A percentile compares a stretch with the other conserved stretches of the same genome.
Conservation (phyloP, 2,888 invertebrate species). For the Trimorus sp. region DNA sequence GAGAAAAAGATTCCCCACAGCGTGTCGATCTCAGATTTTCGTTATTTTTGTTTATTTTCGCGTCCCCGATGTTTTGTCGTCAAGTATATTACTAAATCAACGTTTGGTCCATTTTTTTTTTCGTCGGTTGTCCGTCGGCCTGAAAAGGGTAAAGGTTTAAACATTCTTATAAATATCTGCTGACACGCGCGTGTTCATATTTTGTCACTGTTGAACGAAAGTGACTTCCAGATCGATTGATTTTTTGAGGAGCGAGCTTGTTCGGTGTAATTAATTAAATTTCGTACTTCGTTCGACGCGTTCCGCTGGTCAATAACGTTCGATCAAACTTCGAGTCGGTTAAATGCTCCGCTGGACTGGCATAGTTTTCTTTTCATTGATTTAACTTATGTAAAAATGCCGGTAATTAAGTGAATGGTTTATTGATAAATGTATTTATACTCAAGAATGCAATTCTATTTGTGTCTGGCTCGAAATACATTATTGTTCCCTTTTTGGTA, state of each 20-base stretch:
- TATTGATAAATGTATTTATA: slow-evolving; percentile 35
- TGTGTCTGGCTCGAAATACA: too few relatives aligned
- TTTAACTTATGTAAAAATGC: slow-evolving; percentile 27
- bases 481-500: too few relatives aligned
- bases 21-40: too few relatives aligned
- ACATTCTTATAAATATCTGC: slow-evolving; percentile 31
- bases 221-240: slow-evolving; percentile 15
- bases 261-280: slow-evolving; percentile 19
- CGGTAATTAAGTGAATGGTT: slow-evolving; percentile 18
- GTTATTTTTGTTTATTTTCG: too few relatives aligned
- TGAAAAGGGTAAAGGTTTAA: slow-evolving; percentile 19
- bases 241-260: slow-evolving; percentile 14
- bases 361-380: slow-evolving; percentile 20
- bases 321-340: slow-evolving; percentile 14
- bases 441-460: too few relatives aligned
- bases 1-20: too few relatives aligned
- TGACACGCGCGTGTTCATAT: slow-evolving; percentile 14
- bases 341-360: slow-evolving; percentile 20
- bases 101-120: too few relatives aligned
- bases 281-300: slow-evolving; percentile 4
- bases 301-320: slow-evolving; percentile 11
- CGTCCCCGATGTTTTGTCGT: too few relatives aligned
- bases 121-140: too few relatives aligned
- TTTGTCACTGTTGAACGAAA: slow-evolving; percentile 29
- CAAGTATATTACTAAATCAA: too few relatives aligned